Evolutionary conservation across 2,888 invertebrate genomes (phyloP), one percentile per base, ranked within the genome.

Genomic region (Rotaria magnacalcarata): DNA sequence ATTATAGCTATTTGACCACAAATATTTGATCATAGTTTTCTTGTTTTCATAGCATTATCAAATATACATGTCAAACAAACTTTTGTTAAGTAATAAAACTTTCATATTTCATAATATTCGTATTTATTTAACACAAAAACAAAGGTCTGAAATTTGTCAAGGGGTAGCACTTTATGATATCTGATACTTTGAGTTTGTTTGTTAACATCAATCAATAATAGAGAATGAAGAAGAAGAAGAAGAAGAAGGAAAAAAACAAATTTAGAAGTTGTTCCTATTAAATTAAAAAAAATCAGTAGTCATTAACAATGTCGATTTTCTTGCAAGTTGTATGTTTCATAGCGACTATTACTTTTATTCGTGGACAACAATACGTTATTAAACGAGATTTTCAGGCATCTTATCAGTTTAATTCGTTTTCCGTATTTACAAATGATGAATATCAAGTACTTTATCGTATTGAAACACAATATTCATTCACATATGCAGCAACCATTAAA

Each of bases 121-220:
- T 67, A 34, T 67, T 11, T 34, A 34, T 34, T 67, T 10, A 11
- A 67, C 24, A 67, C 34, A 34, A 27, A 11, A 67, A 5, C 11
- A 52, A 52, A 52, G 11, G 11, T 47, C 7, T 8, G 14, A 52
- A 52, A 52, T 16, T 67, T 34, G 67, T 67, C 34, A 34, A 34
- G 27, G 0, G 8, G 10, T 34, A 34, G 14, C 2, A 14, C 16
- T 67, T 67, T 16, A 34, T 34, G 67, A 67, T 27, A 67, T 27
- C 67, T 67, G 67, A 67, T 67, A 11, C 14, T 67, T 67, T 16
- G 14, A 67, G 14, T 67, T 67, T 16, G 67, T 16, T 67, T 27
- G 67, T 67, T 67, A 27, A 67, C 34, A 34, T 67, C 67, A 67
- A 67, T 67, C 67, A 67, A n/a, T 11, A 67, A 67, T 27, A 67